Conservation (phyloP, 1,140 invertebrate species). For the fruit fly (Drosophila melanogaster) region Release_6_plus_ISO1_MT NC_004354.4:3402001-3402500, state of each 20-base stretch:
- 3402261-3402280: conserved; percentile 1
- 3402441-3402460: conserved; percentile 52
- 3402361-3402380: conserved; percentile 2
- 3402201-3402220: background rate
- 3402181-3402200: background rate
- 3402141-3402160: no score
- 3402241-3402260: conserved; percentile 1
- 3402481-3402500: no score
- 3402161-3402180: background rate
- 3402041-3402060: conserved; percentile 16
- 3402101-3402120: background rate
- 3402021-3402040: conserved; percentile 13
- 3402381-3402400: conserved; percentile 1
- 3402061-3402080: conserved; percentile 14
- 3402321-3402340: background rate
- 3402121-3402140: background rate
- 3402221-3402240: background rate
- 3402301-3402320: no score
- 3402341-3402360: background rate
- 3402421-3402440: conserved; percentile 4
- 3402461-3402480: conserved; percentile 20
- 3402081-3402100: background rate
- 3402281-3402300: conserved; percentile 8
- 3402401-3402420: conserved; percentile 15
- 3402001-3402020: conserved; percentile 5